Evolutionary conservation across 2,797 vertebrate genomes (phyloP).

Genomic region (Euphonia xanthogaster): DNA sequence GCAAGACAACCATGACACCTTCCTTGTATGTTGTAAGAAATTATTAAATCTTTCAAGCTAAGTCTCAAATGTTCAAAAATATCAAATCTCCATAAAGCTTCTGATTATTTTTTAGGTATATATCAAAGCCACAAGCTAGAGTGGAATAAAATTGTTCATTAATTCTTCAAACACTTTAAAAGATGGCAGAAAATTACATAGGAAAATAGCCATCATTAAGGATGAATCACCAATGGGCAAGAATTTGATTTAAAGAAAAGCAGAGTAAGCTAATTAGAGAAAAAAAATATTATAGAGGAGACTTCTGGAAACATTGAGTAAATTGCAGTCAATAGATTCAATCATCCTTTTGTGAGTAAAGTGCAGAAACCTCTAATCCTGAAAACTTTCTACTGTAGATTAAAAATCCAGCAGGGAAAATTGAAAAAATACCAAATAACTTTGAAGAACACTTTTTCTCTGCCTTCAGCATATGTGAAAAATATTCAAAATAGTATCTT

Average conservation of each 20-base stretch:
- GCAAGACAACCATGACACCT: background rate
- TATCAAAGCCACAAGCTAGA: background rate
- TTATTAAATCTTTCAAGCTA: background rate
- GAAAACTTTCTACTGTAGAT: background rate
- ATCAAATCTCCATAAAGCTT: background rate
- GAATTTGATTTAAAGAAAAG: conserved; percentile 25
- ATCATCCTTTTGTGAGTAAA: background rate
- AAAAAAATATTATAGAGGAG: background rate
- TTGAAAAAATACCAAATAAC: background rate
- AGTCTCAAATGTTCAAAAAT: background rate
- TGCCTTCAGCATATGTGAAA: background rate
- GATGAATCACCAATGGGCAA: background rate
- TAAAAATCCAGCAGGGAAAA: background rate
- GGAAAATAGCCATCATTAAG: conserved; percentile 4
- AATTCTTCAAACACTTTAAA: conserved; percentile 18
- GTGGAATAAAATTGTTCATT: conserved; percentile 20
- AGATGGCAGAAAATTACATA: background rate
- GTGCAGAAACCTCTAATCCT: background rate
- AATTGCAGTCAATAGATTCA: background rate
- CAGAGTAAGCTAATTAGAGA: background rate
- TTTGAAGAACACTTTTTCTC: background rate
- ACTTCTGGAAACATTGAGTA: background rate
- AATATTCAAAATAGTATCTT: background rate
- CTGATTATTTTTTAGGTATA: background rate
- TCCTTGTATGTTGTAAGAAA: background rate